phyloP scores from a whole-genome alignment of 2,888 invertebrate genomes.

The Eurois occulta region DNA sequence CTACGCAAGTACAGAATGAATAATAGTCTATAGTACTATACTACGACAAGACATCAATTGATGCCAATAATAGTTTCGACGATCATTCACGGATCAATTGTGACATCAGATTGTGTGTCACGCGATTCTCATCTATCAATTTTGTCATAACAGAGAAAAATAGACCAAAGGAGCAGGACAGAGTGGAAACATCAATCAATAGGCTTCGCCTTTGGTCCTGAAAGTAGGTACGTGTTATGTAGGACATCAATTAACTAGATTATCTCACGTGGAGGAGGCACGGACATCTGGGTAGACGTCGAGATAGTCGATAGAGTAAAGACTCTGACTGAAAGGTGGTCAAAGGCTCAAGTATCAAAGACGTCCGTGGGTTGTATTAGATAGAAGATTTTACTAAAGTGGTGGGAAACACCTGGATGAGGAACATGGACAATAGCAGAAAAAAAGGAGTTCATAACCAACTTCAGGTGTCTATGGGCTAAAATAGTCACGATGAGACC shows the following conservation, averaged over 20 bases:
- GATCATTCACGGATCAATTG: constrained; percentile 30
- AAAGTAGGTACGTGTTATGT: constrained; percentile 15
- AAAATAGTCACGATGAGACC: neutral
- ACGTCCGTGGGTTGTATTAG: neutral
- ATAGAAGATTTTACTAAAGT: neutral
- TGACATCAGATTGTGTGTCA: constrained; percentile 18
- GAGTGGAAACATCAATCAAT: constrained; percentile 4
- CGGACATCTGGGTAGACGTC: neutral
- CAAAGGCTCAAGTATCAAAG: neutral
- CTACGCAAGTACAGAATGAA: constrained; percentile 4
- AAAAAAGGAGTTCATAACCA: neutral
- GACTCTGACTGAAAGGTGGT: neutral
- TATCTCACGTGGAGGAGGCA: neutral
- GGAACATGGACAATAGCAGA: neutral
- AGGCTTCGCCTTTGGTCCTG: constrained; percentile 19
- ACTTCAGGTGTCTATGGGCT: neutral
- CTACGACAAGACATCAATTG: constrained; percentile 22
- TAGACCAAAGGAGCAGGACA: constrained; percentile 16
- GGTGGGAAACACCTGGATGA: neutral
- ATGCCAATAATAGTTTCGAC: constrained; percentile 25
- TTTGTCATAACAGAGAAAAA: constrained; percentile 1
- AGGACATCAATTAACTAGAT: constrained; percentile 20
- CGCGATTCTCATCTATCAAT: constrained; percentile 3
- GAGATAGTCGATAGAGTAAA: neutral
- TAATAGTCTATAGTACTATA: constrained; percentile 18